Base-by-base conservation (phyloP, 2,797 vertebrate genomes). In the Lithobates pipiens region DNA sequence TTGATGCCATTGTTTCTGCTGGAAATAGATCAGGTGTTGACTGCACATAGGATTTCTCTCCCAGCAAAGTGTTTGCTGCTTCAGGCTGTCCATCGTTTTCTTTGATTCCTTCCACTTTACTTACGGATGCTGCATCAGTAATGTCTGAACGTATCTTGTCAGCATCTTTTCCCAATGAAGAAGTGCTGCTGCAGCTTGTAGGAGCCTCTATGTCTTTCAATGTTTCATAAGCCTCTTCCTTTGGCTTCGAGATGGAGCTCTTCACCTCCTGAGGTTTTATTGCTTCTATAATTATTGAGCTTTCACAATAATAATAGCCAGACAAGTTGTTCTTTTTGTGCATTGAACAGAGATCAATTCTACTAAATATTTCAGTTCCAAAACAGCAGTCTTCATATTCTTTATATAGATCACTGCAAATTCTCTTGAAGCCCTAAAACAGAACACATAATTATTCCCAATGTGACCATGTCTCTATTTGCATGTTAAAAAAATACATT, bases 261-360 rank as follows among this genome's bases (percentile, higher is more conserved):
- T 85, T 69, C 9, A 3, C 44, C 68, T 83, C 71, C 81, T 88
- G 79, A 3, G 0, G 70, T 54, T 11, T 25, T 0, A 9, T 3
- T 18, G 69, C 69, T 16, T 42, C 75, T 86, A 92, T 67, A 0
- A 74, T n/a, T 63, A 90, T 84, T 21, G 89, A 92, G 23, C 74
- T 89, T 61, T 92, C 91, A 0, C 89, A 91, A 0, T 88, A 69
- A 44, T 90, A 90, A 29, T 88, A 93, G 34, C 89, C 91, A 88
- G 91, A 91, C 57, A 90, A 82, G 67, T 92, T 91, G 81, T 91
- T 88, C 84, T 92, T 91, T 76, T 92, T 91, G 23, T 50, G 90
- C 90, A 92, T 91, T 54, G 91, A 90, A 10, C 91, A 93, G 27
- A 93, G 91, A 83, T 91, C 91, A 80, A 89, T 88, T 67, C 46